These are phyloP conservation scores for Oncorhynchus masou DNA, from an alignment of 2,113 vertebrate species.

Conservation along the genomic window DNA sequence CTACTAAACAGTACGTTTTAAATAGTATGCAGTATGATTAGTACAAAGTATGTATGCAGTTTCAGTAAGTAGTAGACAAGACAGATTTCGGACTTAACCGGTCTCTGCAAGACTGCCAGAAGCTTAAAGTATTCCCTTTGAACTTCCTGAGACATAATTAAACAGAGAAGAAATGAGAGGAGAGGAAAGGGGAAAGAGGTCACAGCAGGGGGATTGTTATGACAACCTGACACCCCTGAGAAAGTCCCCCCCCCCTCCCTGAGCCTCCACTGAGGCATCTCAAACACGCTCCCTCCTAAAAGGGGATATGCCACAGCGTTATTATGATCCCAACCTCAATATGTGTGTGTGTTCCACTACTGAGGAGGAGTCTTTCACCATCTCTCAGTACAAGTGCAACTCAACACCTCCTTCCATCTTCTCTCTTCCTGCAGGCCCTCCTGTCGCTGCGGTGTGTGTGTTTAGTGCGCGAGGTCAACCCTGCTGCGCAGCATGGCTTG, in stretches of 20 bases:
- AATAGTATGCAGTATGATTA: too few species aligned
- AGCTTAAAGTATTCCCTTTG: background rate
- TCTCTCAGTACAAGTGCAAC: conserved; percentile 2
- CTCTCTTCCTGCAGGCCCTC: background rate
- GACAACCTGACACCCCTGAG: conserved; percentile 58
- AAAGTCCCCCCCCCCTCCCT: conserved; percentile 31
- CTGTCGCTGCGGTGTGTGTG: background rate
- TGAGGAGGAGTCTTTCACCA: conserved; percentile 14
- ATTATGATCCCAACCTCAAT: background rate
- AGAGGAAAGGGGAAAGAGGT: background rate
- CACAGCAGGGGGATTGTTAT: conserved; percentile 14
- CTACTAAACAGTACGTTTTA: too few species aligned
- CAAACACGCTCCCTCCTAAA: conserved; percentile 11
- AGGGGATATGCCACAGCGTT: background rate
- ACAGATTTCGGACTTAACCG: too few species aligned
- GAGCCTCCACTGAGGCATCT: conserved; percentile 27
- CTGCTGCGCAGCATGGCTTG: background rate
- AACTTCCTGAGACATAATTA: background rate
- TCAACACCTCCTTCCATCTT: conserved; percentile 8
- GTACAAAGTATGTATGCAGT: too few species aligned
- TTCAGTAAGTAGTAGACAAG: too few species aligned
- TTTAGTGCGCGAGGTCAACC: background rate
- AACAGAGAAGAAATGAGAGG: background rate
- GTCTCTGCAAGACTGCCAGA: background rate
- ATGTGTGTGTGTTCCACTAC: background rate